phyloP scores from a whole-genome alignment of 2,113 vertebrate genomes.

The Psilopogon haemacephalus region DNA sequence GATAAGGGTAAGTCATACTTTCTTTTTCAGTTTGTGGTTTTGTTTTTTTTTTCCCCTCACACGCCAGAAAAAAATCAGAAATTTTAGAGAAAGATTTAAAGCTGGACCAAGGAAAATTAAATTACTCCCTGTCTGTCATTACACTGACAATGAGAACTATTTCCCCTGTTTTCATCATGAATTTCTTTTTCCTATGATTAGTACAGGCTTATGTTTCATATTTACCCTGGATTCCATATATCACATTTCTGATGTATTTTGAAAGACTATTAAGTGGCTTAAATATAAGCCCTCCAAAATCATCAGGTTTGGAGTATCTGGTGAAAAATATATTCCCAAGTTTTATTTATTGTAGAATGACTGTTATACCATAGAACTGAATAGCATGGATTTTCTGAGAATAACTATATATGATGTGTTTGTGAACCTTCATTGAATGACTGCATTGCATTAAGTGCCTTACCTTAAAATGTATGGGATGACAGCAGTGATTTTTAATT shows the following conservation, averaged over 20 bases:
- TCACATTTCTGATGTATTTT: background rate
- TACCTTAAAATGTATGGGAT: background rate
- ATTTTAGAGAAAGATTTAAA: background rate
- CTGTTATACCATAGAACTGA: background rate
- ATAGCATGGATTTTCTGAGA: background rate
- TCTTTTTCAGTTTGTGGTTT: too few relatives aligned
- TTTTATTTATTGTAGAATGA: background rate
- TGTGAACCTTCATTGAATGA: background rate
- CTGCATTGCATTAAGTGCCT: background rate
- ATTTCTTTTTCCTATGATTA: background rate
- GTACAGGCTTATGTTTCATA: background rate
- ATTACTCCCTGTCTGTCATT: background rate
- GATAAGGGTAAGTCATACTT: background rate
- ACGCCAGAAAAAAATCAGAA: background rate
- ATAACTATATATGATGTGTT: background rate
- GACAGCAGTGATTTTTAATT: slow-evolving; percentile 1
- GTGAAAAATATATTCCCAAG: background rate
- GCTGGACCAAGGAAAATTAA: background rate
- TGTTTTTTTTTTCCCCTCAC: background rate
- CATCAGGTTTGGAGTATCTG: background rate
- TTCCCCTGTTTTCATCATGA: background rate
- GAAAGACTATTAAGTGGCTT: background rate
- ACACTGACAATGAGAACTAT: background rate
- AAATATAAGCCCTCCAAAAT: background rate
- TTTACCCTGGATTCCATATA: background rate